A percentile compares a stretch with the other conserved stretches of the same genome.
phyloP scores from a whole-genome alignment of 2,797 vertebrate species.

The Labeo calbasu region DNA sequence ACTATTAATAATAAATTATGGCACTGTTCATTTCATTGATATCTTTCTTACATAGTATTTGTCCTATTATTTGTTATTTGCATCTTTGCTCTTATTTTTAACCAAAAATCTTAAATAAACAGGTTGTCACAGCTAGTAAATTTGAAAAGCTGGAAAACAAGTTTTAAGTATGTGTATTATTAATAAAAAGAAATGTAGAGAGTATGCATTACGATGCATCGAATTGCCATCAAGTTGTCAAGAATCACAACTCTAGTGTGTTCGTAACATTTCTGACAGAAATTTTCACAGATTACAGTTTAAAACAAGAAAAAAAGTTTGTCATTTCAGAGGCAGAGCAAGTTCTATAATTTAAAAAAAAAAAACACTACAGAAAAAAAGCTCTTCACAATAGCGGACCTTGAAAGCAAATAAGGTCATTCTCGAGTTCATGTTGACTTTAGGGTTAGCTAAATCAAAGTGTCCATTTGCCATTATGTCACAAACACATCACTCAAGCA shows the following conservation, averaged over 20 bases:
- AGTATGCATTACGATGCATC: no score
- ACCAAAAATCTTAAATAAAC: background rate
- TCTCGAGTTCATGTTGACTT: slow-evolving; percentile 7
- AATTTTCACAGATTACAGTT: background rate
- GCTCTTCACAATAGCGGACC: background rate
- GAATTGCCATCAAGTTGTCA: background rate
- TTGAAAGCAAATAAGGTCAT: background rate
- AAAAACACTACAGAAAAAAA: slow-evolving; percentile 1
- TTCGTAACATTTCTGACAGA: background rate
- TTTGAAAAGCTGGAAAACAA: background rate
- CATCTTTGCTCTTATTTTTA: background rate
- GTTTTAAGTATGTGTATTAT: background rate
- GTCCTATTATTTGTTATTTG: background rate
- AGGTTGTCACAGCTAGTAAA: background rate
- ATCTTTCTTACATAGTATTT: background rate
- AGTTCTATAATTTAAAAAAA: background rate
- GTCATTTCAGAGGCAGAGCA: background rate
- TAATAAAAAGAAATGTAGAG: background rate
- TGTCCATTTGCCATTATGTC: background rate
- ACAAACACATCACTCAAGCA: background rate
- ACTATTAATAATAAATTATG: background rate
- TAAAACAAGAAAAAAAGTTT: background rate
- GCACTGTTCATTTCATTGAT: background rate
- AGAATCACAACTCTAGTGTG: background rate
- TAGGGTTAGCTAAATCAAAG: background rate